Evolutionary conservation across 2,113 vertebrate species (phyloP), one percentile per base, ranked within the genome.

Genomic region (Haplochromis vanheusdeni): DNA sequence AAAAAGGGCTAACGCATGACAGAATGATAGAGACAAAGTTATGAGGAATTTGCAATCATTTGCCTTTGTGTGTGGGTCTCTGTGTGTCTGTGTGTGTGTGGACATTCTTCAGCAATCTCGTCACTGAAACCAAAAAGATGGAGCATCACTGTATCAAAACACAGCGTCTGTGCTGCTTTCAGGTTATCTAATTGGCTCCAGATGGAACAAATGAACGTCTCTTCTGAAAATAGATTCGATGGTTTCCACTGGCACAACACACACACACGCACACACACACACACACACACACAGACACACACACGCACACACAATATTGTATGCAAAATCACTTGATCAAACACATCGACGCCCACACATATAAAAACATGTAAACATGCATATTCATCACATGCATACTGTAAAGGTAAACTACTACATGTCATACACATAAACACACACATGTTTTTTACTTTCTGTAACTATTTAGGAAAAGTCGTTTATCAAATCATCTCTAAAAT

Each of bases 161-260:
- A 88, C 89, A 87, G 85, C 79, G 79, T 84, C 87, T 65, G 60
- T 60, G 42, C 86, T 87, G 85, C n/a, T 5, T 86, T 81, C 87
- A 86, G 89, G 88, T 89, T 87, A 92, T 95, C 90, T 93, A 90
- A 90, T 89, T 89, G 90, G 85, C 89, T 91, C 87, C 90, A 92
- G 88, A 84, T 75, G 10, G 86, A 7, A 79, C 85, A 83, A 84
- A 75, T 80, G 84, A 85, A 51, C 42, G 8, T 35, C 75, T 54
- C 58, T 85, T 86, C 87, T 93, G 86, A 91, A 90, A 93, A 90
- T 90, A 92, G 86, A 88, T 87, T 65, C 11, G 33, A 87, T 55
- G 80, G 84, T 79, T 87, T 79, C 33, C 17, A 83, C 79, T 55
- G 26, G 56, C 21, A 45, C 68, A 26, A 10, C 2, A 0, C 37